Percentiles rank a stretch among this genome's conserved stretches.
These are phyloP conservation scores for Heliconius sara DNA, from an alignment of 2,888 invertebrate genomes.

Conservation along the genomic window DNA sequence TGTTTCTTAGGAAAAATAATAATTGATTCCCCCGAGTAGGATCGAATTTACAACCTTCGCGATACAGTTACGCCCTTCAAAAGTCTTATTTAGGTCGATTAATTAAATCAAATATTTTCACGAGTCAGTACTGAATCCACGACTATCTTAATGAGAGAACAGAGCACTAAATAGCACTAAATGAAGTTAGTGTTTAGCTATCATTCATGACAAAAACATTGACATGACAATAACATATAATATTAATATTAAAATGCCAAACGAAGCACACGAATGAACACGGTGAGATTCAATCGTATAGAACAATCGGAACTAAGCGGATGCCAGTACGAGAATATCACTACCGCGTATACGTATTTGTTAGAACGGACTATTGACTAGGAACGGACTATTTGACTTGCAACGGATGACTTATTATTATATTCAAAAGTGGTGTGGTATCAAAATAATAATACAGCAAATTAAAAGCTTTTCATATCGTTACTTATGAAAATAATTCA, in stretches of 20 bases:
- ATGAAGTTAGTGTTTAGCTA: too few species aligned
- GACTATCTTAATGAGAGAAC: background rate
- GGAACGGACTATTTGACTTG: background rate
- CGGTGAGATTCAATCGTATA: background rate
- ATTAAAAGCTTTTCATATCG: too few species aligned
- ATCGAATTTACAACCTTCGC: too few species aligned
- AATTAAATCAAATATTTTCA: too few species aligned
- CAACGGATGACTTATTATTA: background rate
- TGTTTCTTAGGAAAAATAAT: too few species aligned
- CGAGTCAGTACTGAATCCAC: too few species aligned
- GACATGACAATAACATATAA: background rate
- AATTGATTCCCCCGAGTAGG: too few species aligned
- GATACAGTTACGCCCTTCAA: too few species aligned
- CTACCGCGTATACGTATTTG: background rate
- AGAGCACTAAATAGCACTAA: background rate
- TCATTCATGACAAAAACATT: too few species aligned
- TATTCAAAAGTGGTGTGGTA: background rate
- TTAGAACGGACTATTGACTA: background rate
- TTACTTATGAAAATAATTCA: too few species aligned
- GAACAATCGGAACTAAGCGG: background rate
- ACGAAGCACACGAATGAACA: background rate
- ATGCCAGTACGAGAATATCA: background rate
- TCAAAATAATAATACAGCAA: background rate
- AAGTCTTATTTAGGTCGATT: too few species aligned
- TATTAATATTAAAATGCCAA: constrained; percentile 2